Percentiles rank a stretch among this genome's conserved stretches.
These are phyloP conservation scores for Drosophila infuscata DNA, from an alignment of 2,888 invertebrate genomes.

Conservation along the genomic window DNA sequence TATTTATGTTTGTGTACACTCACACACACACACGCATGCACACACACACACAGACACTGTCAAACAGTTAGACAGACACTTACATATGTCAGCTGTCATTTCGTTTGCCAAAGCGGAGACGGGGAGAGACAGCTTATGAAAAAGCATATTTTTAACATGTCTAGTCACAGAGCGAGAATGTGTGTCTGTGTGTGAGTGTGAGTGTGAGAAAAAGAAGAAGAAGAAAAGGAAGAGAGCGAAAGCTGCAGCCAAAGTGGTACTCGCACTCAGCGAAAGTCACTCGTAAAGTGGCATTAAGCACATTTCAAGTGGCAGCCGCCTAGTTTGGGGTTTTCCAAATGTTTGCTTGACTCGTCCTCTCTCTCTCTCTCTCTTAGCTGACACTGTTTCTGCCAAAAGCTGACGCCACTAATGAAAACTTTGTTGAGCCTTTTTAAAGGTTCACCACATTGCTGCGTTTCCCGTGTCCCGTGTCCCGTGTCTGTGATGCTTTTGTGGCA, in stretches of 20 bases:
- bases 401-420: slow-evolving; percentile 74
- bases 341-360: slow-evolving; percentile 45
- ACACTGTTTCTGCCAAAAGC: slow-evolving; percentile 40
- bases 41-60: slow-evolving; percentile 17
- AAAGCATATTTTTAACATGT: slow-evolving; percentile 65
- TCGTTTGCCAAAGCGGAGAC: slow-evolving; percentile 57
- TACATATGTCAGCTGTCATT: slow-evolving; percentile 82
- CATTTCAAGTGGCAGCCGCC: slow-evolving; percentile 71
- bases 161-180: slow-evolving; percentile 36
- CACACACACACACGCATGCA: slow-evolving; percentile 9
- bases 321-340: slow-evolving; percentile 69
- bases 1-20: slow-evolving; percentile 6
- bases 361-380: neutral
- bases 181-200: slow-evolving; percentile 7
- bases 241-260: slow-evolving; percentile 74
- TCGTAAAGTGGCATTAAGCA: slow-evolving; percentile 82
- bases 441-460: slow-evolving; percentile 52
- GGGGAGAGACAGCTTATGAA: slow-evolving; percentile 47
- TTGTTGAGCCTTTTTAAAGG: slow-evolving; percentile 73
- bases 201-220: slow-evolving; percentile 4
- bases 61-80: slow-evolving; percentile 65
- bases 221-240: slow-evolving; percentile 17
- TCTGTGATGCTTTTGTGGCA: slow-evolving; percentile 22
- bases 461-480: slow-evolving; percentile 3
- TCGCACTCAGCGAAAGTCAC: slow-evolving; percentile 78